Base-by-base conservation (phyloP, 2,888 invertebrate genomes). In the Chymomyza procnemis region DNA sequence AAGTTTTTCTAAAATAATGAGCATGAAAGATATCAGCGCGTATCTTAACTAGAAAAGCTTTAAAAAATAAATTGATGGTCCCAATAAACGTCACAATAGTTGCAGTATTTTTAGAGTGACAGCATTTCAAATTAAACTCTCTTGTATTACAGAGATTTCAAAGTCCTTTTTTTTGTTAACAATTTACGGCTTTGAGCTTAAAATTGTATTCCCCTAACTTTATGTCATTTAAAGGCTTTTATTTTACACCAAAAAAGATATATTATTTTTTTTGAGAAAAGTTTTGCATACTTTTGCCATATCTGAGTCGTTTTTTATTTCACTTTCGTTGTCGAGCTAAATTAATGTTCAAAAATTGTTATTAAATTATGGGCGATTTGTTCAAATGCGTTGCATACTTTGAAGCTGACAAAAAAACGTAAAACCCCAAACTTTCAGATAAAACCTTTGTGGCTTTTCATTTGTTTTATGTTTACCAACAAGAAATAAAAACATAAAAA, bases 371-470 rank as follows among this genome's bases (percentile, higher is more conserved):
- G 26, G 26, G 30, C 16, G 50, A 50, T 22, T 47, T 19, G 26
- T 48, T 48, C 8, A 22, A 54, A 62, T 62, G 41, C 21, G 54
- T 55, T 30, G 55, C 55, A 54, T 46, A 55, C 46, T 62, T 62
- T 34, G 30, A 8, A 41, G 34, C 34, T 56, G 21, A 48, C 47
- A 48, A 60, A 47, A 60, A n/a, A 60, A 60, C 19, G 22, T 6
- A 14, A n/a, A 47, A 60, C 60, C 5, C 22, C 47, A 47, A 50
- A 61, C 34, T 41, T 41, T 41, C 12, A 41, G 34, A 41, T 41
- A 41, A 41, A 41, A 41, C 34, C 34, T 41, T 41, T 41, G 34
- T 41, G 34, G 34, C 12, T 30, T 41, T 26, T 21, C 22, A 57
- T 57, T 57, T 12, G 30, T 57, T 56, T 56, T 56, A n/a, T 26